Evolutionary conservation across 2,113 vertebrate species (phyloP).

Genomic region (Cairina moschata): DNA sequence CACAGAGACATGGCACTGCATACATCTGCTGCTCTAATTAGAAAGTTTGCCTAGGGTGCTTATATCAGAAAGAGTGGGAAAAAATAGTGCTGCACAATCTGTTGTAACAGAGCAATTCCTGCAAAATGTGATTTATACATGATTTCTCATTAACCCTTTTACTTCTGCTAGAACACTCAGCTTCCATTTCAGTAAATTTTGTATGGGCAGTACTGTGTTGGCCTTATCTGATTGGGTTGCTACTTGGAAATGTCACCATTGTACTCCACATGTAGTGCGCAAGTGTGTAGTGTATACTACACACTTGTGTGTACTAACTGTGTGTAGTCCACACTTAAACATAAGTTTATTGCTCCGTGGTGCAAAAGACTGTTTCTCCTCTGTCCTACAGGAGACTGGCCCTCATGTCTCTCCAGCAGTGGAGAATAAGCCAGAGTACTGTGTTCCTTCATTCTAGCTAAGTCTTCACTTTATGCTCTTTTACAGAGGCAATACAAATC

Average conservation of each 20-base stretch:
- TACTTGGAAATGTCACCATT: background rate
- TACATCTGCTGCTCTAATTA: slow-evolving; percentile 75
- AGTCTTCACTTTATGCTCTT: background rate
- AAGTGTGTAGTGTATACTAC: no score
- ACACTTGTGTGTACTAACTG: no score
- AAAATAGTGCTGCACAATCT: slow-evolving; percentile 58
- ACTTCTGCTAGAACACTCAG: background rate
- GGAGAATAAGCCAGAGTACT: background rate
- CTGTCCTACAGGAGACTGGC: background rate
- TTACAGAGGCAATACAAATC: background rate
- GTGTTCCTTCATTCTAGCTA: background rate
- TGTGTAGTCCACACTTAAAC: no score
- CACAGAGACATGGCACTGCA: slow-evolving; percentile 48
- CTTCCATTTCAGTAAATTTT: background rate
- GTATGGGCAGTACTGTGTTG: background rate
- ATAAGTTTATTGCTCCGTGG: background rate
- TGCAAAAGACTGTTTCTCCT: background rate
- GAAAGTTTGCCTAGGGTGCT: slow-evolving; percentile 70
- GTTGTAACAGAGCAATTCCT: slow-evolving; percentile 49
- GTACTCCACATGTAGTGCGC: background rate
- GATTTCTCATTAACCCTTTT: slow-evolving; percentile 38
- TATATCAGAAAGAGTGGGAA: slow-evolving; percentile 42
- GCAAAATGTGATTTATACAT: slow-evolving; percentile 31
- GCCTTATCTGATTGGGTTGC: background rate
- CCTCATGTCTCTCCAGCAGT: background rate